phyloP scores from a whole-genome alignment of 2,113 vertebrate genomes.

The Corythornis cristatus region DNA sequence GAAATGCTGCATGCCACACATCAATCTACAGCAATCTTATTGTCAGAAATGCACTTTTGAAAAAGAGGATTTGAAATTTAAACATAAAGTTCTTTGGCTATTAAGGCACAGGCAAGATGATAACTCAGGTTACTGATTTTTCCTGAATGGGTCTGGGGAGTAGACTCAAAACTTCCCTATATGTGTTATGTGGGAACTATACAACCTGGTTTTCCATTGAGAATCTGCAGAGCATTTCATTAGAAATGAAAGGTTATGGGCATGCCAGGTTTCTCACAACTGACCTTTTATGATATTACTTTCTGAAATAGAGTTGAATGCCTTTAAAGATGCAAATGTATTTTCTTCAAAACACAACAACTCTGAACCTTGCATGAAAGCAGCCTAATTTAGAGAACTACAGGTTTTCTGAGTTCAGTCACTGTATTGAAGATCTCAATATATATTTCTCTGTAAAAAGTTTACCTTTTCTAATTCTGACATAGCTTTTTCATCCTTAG shows the following conservation, averaged over 20 bases:
- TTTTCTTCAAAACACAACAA: slow-evolving; percentile 7
- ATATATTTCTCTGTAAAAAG: not conserved
- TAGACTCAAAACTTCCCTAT: not conserved
- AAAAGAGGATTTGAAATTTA: not conserved
- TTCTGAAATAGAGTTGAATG: not conserved
- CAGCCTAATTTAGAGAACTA: slow-evolving; percentile 24
- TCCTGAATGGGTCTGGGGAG: not conserved
- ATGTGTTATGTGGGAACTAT: not conserved
- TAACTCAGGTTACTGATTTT: not conserved
- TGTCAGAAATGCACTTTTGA: not conserved
- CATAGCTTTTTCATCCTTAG: not conserved
- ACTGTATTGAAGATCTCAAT: not conserved
- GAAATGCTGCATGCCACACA: rapidly evolving
- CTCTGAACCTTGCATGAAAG: slow-evolving; percentile 16
- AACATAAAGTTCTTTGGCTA: not conserved
- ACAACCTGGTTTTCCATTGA: not conserved
- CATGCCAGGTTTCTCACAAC: not conserved
- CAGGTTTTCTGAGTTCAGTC: not conserved
- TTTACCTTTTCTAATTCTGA: slow-evolving; percentile 13
- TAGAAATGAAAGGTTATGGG: slow-evolving; percentile 25
- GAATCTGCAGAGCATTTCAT: not conserved
- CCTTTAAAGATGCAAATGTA: slow-evolving; percentile 11
- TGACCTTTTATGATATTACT: slow-evolving; percentile 13
- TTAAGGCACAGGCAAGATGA: not conserved
- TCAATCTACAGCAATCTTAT: not conserved